Conservation (phyloP, 92 coral and sea anemone genomes). For the Heteractis magnifica region DNA sequence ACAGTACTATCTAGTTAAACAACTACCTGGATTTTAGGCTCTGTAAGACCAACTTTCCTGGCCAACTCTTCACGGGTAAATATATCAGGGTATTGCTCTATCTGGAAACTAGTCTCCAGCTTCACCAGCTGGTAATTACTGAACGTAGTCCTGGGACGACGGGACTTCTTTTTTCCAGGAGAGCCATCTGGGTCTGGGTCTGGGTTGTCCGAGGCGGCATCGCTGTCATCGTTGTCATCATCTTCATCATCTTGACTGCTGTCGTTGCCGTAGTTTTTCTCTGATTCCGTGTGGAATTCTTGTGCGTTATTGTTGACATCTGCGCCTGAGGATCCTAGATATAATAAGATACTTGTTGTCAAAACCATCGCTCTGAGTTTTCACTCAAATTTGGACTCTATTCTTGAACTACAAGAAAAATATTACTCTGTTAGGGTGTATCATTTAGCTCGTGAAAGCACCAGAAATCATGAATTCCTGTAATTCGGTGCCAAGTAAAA, state of each 20-base stretch:
- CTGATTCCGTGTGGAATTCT: not conserved
- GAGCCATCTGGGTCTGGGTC: constrained; percentile 1
- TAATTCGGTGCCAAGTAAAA: too few relatives aligned
- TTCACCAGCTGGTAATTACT: constrained; percentile 42
- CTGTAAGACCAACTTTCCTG: constrained; percentile 38
- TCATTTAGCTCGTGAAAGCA: too few relatives aligned
- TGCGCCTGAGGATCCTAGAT: not conserved
- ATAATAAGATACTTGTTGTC: not conserved
- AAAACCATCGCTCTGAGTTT: not conserved
- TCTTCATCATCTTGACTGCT: constrained; percentile 29
- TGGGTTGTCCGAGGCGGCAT: constrained; percentile 6
- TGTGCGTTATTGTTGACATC: not conserved
- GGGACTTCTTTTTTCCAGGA: constrained; percentile 15
- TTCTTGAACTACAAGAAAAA: not conserved
- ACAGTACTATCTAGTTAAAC: not conserved
- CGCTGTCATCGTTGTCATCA: constrained; percentile 2
- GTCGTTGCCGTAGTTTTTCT: constrained; percentile 5
- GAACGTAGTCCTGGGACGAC: constrained; percentile 43
- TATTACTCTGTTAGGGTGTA: too few relatives aligned
- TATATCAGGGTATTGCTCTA: constrained; percentile 45
- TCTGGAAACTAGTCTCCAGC: constrained; percentile 42
- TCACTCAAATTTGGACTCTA: not conserved
- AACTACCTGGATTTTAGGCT: constrained; percentile 41
- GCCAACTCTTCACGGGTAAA: constrained; percentile 41
- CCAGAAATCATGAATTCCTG: too few relatives aligned